Conservation (phyloP, 2,888 invertebrate species). For the Nymphalis c-album region DNA sequence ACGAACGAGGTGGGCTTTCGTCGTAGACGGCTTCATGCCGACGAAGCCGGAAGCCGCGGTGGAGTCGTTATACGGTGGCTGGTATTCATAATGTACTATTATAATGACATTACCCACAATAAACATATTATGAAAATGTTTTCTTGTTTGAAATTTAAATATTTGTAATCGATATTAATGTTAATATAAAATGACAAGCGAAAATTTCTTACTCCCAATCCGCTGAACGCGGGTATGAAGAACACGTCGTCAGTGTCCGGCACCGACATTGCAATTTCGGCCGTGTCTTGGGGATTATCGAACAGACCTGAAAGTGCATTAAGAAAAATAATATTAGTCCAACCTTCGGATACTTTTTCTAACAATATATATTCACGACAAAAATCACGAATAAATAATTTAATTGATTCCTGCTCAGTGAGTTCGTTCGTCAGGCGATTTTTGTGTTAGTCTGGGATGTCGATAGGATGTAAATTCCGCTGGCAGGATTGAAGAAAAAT, state of each 20-base stretch:
- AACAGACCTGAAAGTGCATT: constrained; percentile 81
- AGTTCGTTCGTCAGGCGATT: too few relatives aligned
- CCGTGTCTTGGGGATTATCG: constrained; percentile 83
- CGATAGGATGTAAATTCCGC: too few relatives aligned
- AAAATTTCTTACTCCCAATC: constrained; percentile 85
- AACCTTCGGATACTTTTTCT: too few relatives aligned
- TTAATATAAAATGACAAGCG: neutral
- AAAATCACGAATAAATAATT: neutral
- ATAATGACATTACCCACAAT: neutral
- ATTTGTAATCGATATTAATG: too few relatives aligned
- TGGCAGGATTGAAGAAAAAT: too few relatives aligned
- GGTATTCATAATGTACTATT: constrained; percentile 35
- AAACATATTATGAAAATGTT: too few relatives aligned
- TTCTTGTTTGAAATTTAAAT: too few relatives aligned
- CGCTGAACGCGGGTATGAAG: constrained; percentile 95
- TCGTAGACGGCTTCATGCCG: constrained; percentile 87
- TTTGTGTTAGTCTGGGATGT: too few relatives aligned
- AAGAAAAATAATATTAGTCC: neutral
- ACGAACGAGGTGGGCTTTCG: constrained; percentile 88
- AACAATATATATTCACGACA: too few relatives aligned
- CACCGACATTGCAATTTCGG: constrained; percentile 85
- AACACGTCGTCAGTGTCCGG: constrained; percentile 88
- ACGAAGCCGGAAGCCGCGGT: constrained; percentile 92
- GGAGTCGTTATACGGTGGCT: constrained; percentile 95
- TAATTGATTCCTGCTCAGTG: neutral